These are phyloP conservation scores for Volucella inanis DNA, from an alignment of 2,888 invertebrate species.

Conservation along the genomic window DNA sequence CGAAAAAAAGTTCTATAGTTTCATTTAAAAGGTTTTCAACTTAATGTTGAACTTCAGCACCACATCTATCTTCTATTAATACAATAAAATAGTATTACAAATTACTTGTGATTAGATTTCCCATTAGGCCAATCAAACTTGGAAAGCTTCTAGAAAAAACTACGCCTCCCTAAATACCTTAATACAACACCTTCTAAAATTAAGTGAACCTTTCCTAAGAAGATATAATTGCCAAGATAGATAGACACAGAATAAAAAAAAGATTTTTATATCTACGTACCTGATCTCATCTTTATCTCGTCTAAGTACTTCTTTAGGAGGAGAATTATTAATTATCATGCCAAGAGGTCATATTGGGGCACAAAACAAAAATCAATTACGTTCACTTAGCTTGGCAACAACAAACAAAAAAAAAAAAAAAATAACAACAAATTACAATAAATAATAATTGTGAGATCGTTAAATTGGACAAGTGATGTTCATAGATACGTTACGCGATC, in stretches of 20 bases:
- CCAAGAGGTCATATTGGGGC: slow-evolving; percentile 63
- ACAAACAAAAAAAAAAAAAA: slow-evolving; percentile 18
- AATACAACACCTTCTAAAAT: slow-evolving; percentile 21
- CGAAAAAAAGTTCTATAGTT: too few species aligned
- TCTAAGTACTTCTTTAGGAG: slow-evolving; percentile 8
- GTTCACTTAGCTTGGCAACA: slow-evolving; percentile 42
- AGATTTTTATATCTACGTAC: slow-evolving; percentile 22
- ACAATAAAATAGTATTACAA: slow-evolving; percentile 34
- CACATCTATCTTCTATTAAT: slow-evolving; percentile 9
- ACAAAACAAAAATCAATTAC: slow-evolving; percentile 71
- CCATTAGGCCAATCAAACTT: slow-evolving; percentile 56
- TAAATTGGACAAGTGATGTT: slow-evolving; percentile 74
- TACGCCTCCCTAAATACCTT: slow-evolving; percentile 30
- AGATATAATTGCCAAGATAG: slow-evolving; percentile 6
- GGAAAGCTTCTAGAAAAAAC: slow-evolving; percentile 43
- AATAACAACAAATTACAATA: slow-evolving; percentile 71
- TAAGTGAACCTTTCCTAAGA: slow-evolving; percentile 38
- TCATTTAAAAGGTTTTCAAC: background rate
- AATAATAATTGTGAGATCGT: slow-evolving; percentile 73
- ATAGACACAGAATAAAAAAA: slow-evolving; percentile 16
- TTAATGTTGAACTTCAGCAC: background rate
- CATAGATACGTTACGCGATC: slow-evolving; percentile 67
- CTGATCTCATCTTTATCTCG: slow-evolving; percentile 56
- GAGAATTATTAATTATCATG: slow-evolving; percentile 63
- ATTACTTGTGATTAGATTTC: slow-evolving; percentile 44